phyloP scores from a whole-genome alignment of 2,113 vertebrate species.

The Smithornis capensis region DNA sequence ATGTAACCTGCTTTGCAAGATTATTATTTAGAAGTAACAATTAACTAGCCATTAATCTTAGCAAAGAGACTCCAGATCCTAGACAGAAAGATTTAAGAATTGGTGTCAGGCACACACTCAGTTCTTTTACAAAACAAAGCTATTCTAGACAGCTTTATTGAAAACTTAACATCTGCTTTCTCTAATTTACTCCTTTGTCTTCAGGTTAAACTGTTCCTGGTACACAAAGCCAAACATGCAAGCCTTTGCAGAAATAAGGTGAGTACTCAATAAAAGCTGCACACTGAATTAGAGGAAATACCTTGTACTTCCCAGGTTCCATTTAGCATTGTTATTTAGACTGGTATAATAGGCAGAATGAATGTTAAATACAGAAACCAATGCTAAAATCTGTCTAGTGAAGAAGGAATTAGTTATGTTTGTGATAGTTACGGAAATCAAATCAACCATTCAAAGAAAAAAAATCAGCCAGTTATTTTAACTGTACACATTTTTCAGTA shows the following conservation, averaged over 20 bases:
- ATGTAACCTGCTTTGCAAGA: neutral
- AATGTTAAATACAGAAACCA: neutral
- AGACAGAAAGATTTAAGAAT: neutral
- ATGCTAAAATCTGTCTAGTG: neutral
- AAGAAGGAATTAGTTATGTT: neutral
- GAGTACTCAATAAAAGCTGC: neutral
- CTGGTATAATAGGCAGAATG: neutral
- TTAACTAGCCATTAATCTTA: neutral
- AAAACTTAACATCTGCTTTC: neutral
- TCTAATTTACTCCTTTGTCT: neutral
- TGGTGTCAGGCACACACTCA: neutral
- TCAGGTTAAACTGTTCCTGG: neutral
- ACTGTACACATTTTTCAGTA: slow-evolving; percentile 3
- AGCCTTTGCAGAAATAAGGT: neutral
- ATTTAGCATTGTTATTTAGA: neutral
- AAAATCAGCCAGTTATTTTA: slow-evolving; percentile 19
- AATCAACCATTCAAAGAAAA: slow-evolving; percentile 1
- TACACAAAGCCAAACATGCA: neutral
- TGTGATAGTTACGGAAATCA: neutral
- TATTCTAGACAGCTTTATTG: neutral
- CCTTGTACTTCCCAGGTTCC: neutral
- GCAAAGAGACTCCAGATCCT: neutral
- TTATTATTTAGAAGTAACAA: neutral
- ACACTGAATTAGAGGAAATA: neutral
- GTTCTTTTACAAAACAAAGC: neutral